Percentiles rank a stretch among this genome's conserved stretches.
Conservation (phyloP, 2,797 vertebrate genomes). For the Adelosebastes latens region DNA sequence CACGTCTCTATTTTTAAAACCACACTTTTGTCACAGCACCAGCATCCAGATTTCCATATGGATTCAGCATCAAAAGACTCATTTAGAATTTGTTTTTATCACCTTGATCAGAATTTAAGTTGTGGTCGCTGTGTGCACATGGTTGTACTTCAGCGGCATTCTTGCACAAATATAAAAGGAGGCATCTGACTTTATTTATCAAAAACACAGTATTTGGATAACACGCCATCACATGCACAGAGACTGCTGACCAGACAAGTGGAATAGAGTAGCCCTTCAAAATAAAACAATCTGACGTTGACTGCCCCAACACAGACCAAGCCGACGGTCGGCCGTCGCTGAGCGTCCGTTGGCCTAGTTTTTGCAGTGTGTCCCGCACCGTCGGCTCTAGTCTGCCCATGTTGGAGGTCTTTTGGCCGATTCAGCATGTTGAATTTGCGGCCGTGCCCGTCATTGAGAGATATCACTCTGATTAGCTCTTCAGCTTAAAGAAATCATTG, state of each 20-base stretch:
- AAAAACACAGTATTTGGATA: background rate
- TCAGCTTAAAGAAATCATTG: too few relatives aligned
- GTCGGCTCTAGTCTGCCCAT: too few relatives aligned
- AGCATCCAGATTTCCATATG: constrained; percentile 28
- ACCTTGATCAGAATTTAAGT: background rate
- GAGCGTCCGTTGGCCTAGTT: too few relatives aligned
- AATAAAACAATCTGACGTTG: background rate
- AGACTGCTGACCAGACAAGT: background rate
- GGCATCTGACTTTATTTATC: background rate
- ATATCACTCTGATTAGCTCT: too few relatives aligned
- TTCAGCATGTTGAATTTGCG: too few relatives aligned
- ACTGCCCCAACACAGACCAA: background rate
- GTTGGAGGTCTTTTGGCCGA: too few relatives aligned
- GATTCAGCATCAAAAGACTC: background rate
- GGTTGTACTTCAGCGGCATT: background rate
- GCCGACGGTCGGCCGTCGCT: accelerated
- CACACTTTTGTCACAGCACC: constrained; percentile 19
- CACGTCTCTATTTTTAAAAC: constrained; percentile 57
- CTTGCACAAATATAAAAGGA: background rate
- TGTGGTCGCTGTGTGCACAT: background rate
- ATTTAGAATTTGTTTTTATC: background rate
- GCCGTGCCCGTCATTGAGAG: too few relatives aligned
- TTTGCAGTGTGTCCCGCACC: too few relatives aligned
- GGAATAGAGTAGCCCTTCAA: background rate
- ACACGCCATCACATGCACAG: background rate